Conservation (phyloP, 2,888 invertebrate genomes). For the Phalera bucephala region DNA sequence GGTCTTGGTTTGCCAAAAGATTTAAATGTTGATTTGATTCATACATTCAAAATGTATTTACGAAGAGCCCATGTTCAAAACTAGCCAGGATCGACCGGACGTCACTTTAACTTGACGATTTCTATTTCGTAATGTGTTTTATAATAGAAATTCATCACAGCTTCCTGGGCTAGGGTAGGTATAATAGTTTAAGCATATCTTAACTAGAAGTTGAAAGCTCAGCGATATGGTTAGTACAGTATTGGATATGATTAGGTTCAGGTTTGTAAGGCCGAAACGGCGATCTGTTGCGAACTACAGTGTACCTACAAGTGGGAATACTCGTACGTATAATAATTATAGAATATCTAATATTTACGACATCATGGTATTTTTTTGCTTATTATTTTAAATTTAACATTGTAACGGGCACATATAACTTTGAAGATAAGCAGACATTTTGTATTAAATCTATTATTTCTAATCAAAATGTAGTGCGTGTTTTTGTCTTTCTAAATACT, state of each 20-base stretch:
- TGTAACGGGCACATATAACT: too few relatives aligned
- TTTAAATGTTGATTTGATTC: constrained; percentile 6
- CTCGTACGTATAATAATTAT: not conserved
- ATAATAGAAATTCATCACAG: too few relatives aligned
- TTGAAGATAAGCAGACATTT: too few relatives aligned
- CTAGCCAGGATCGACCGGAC: constrained; percentile 1
- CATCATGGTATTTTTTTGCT: too few relatives aligned
- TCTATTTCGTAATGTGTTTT: too few relatives aligned
- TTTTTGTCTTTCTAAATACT: too few relatives aligned
- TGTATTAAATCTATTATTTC: too few relatives aligned
- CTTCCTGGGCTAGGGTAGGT: constrained; percentile 8
- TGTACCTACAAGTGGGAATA: not conserved
- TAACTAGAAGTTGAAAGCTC: constrained; percentile 44
- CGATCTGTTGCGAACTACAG: not conserved
- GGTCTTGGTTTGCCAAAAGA: constrained; percentile 55
- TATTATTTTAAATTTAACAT: too few relatives aligned
- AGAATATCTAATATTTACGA: too few relatives aligned
- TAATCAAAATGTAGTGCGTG: too few relatives aligned
- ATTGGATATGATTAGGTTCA: constrained; percentile 44
- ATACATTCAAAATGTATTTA: constrained; percentile 12
- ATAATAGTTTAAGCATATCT: constrained; percentile 19
- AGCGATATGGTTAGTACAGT: constrained; percentile 51
- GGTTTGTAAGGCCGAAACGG: constrained; percentile 2
- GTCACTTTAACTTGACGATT: too few relatives aligned
- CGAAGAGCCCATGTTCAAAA: constrained; percentile 19